phyloP scores from a whole-genome alignment of 2,113 vertebrate species.

The Planiliza haematocheilus region DNA sequence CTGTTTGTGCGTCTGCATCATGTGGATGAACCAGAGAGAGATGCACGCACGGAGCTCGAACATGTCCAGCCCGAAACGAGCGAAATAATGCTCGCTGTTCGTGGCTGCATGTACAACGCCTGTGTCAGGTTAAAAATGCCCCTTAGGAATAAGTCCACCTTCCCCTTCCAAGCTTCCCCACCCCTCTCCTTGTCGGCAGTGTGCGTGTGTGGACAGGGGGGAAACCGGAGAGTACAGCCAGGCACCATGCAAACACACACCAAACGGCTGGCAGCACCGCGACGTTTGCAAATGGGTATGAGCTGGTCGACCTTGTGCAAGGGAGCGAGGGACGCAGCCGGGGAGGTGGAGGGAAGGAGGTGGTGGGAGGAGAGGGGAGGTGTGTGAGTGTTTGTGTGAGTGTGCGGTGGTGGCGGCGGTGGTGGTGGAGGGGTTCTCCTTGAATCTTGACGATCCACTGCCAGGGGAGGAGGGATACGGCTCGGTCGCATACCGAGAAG shows the following conservation, averaged over 20 bases:
- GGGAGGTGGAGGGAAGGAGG: conserved; percentile 19
- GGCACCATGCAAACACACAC: conserved; percentile 47
- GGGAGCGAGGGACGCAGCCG: conserved; percentile 65
- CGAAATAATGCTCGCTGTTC: conserved; percentile 50
- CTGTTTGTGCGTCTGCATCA: conserved; percentile 44
- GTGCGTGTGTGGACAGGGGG: neutral
- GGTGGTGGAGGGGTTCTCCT: conserved; percentile 47
- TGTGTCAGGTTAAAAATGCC: conserved; percentile 73
- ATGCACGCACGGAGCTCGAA: conserved; percentile 26
- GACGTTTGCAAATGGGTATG: conserved; percentile 63
- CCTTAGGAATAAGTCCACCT: conserved; percentile 46
- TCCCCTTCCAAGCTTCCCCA: neutral
- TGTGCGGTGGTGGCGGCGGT: neutral
- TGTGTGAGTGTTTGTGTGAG: conserved; percentile 4
- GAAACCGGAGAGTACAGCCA: conserved; percentile 44
- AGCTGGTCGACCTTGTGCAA: conserved; percentile 79
- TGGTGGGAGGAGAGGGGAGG: conserved; percentile 4
- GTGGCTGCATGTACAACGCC: conserved; percentile 53
- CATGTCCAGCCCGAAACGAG: conserved; percentile 40
- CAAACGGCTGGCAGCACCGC: conserved; percentile 53
- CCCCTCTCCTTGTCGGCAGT: conserved; percentile 23
- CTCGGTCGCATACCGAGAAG: conserved; percentile 52
- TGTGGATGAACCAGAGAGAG: conserved; percentile 7
- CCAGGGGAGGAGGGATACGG: conserved; percentile 47
- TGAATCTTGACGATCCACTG: conserved; percentile 63